Base-by-base conservation (phyloP, 2,113 vertebrate genomes). In the Emydura subglobosa region DNA sequence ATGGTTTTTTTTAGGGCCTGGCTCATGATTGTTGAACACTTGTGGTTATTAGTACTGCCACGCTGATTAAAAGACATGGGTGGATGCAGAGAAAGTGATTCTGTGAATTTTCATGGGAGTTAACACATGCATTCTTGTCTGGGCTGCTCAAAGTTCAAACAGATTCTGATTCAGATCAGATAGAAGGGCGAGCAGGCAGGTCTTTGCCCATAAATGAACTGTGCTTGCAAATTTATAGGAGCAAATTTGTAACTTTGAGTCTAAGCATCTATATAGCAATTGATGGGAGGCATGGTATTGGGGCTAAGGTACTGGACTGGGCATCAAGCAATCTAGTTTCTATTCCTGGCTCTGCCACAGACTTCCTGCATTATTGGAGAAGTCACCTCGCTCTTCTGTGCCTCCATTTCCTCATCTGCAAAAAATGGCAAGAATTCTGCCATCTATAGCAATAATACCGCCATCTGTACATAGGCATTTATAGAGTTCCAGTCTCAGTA, bases 321-420 rank as follows among this genome's bases (percentile, higher is more conserved):
- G 8, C 4, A 27, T 44, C 22, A 81, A 39, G 82, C 16, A 19
- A 13, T 90, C 88, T 83, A 31, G 9, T 84, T 95, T 89, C 34
- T 55, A 0, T 17, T 76, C 57, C 65, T 27, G 59, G 4, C 39
- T 53, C 2, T 0, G 0, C 1, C 76, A 55, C 8, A 76, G 25
- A 42, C 53, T 39, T 50, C 13, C 0, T 2, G 1, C 27, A 9
- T 27, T 87, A n/a, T 34, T 53, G 86, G 24, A 80, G 42, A 54
- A 42, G 39, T 1, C 72, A 10, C 9, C 22, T 19, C 72, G 2
- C 4, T 79, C 44, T 22, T 89, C 31, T 49, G 24, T 82, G 47
- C 49, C 87, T 51, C 31, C 21, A 16, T 0, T 6, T 7, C 8
- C 65, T n/a, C 5, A 83, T 2, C 53, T 88, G 14, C 11, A 74